Evolutionary conservation across 2,888 invertebrate genomes (phyloP).

Genomic region (Limnephilus rhombicus): DNA sequence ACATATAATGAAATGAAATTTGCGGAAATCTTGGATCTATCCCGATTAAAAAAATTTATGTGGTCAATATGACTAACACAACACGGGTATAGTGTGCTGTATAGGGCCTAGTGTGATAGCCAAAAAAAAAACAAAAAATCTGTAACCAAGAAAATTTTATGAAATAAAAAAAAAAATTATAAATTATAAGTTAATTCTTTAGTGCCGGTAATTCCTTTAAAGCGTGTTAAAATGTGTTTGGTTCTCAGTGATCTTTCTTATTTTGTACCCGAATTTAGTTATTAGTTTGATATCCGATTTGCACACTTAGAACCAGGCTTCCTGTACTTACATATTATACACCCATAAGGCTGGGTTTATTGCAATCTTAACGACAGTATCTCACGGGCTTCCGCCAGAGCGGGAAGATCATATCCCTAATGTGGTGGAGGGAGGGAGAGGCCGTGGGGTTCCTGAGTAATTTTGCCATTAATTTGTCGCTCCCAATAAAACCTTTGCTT

Average conservation of each 20-base stretch:
- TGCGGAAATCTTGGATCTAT: too few relatives aligned
- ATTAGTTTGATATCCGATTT: neutral
- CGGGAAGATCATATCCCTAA: slow-evolving; percentile 30
- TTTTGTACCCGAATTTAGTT: neutral
- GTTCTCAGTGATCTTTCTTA: neutral
- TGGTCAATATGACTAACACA: too few relatives aligned
- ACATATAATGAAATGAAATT: too few relatives aligned
- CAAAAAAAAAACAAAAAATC: too few relatives aligned
- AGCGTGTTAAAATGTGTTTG: neutral
- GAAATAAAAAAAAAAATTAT: too few relatives aligned
- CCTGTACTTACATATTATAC: neutral
- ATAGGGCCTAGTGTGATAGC: too few relatives aligned
- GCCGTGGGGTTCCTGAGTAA: slow-evolving; percentile 60
- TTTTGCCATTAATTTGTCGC: slow-evolving; percentile 65
- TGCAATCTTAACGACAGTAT: slow-evolving; percentile 65
- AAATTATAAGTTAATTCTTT: too few relatives aligned
- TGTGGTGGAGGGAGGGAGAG: slow-evolving; percentile 32
- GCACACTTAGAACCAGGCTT: slow-evolving; percentile 15
- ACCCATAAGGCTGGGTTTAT: slow-evolving; percentile 55
- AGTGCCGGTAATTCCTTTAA: too few relatives aligned
- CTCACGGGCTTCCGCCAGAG: slow-evolving; percentile 56
- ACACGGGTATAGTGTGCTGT: too few relatives aligned
- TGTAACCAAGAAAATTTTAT: too few relatives aligned
- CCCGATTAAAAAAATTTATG: too few relatives aligned
- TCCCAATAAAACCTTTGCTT: slow-evolving; percentile 61